Evolutionary conservation across 1,140 invertebrate species (phyloP).

Genomic region (Trachelipus rathkii): DNA sequence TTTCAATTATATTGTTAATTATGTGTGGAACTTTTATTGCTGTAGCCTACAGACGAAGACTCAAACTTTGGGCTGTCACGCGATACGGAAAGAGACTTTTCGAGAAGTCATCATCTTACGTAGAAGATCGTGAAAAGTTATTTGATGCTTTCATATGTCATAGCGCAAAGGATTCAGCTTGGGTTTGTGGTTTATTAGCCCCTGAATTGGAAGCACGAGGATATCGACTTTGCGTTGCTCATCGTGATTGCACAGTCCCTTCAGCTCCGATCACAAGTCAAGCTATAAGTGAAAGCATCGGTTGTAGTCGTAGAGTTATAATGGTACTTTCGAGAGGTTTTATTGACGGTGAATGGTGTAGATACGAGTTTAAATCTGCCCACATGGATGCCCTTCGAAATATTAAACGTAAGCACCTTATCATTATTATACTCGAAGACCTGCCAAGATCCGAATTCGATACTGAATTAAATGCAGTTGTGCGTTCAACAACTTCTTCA

Average conservation of each 20-base stretch:
- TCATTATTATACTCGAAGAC: slow-evolving; percentile 41
- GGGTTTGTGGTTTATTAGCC: slow-evolving; percentile 76
- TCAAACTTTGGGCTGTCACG: slow-evolving; percentile 45
- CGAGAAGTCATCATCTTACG: slow-evolving; percentile 40
- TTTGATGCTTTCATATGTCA: slow-evolving; percentile 89
- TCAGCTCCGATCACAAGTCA: slow-evolving; percentile 35
- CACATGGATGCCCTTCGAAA: slow-evolving; percentile 43
- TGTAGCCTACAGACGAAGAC: slow-evolving; percentile 47
- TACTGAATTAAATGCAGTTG: slow-evolving; percentile 34
- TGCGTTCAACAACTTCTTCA: slow-evolving; percentile 31
- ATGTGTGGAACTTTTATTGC: slow-evolving; percentile 43
- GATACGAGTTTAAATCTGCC: slow-evolving; percentile 75
- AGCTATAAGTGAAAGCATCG: slow-evolving; percentile 41
- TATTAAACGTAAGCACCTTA: slow-evolving; percentile 32
- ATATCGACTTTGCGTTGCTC: slow-evolving; percentile 76
- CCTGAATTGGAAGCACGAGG: slow-evolving; percentile 67
- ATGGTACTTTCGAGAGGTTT: slow-evolving; percentile 77
- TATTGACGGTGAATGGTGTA: slow-evolving; percentile 78
- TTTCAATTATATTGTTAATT: slow-evolving; percentile 33
- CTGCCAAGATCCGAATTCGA: slow-evolving; percentile 38
- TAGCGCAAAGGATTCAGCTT: slow-evolving; percentile 81
- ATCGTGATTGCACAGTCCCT: slow-evolving; percentile 60
- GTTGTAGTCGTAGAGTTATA: slow-evolving; percentile 70
- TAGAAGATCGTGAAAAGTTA: slow-evolving; percentile 71
- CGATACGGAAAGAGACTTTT: slow-evolving; percentile 47